Base-by-base conservation (phyloP, 2,888 invertebrate species). In the Perizoma flavofasciatum region DNA sequence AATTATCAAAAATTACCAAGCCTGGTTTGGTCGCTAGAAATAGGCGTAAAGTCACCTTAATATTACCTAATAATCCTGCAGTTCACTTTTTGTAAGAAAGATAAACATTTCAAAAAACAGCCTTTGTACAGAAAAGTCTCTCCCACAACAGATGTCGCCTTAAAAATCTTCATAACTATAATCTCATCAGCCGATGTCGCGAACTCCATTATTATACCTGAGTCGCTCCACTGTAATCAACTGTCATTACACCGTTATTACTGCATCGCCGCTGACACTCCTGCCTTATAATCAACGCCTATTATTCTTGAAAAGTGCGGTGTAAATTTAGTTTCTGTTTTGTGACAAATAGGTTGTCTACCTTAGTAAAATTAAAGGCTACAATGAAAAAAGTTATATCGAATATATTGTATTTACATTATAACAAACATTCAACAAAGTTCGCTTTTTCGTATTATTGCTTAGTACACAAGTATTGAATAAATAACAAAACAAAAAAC, bases 241-340 rank as follows among this genome's bases (percentile, higher is more conserved):
- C 51, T 43, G 57, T 43, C 51, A 52, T 52, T 57, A 61, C 57
- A 53, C 62, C 58, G 58, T 48, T 41, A 62, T 62, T 62, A 62
- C 44, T 32, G 35, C 59, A 69, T 72, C 66, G 72, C 73, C 66
- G 74, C 72, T 74, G 77, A 78, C 80, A 81, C 78, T 74, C 68
- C 73, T 73, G 70, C 69, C 72, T 72, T 78, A 73, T 77, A 79
- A 81, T 82, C 78, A 76, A 65, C 75, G 65, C 59, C 72, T 71
- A 77, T 80, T 79, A 77, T 67, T 53, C 41, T 45, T 49, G 51
- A 55, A 44, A 41, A 51, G 62, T 58, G 62, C 51, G 55, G 58
- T 62, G 58, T 59, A 44, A 62, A 59, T 62, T 57, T 48, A 41
- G 57, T 59, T 46, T 43, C 44, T 37, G 1, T 46, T 57, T 50